Conservation (phyloP, 1,140 invertebrate genomes). For the Tenebrio molitor region DNA sequence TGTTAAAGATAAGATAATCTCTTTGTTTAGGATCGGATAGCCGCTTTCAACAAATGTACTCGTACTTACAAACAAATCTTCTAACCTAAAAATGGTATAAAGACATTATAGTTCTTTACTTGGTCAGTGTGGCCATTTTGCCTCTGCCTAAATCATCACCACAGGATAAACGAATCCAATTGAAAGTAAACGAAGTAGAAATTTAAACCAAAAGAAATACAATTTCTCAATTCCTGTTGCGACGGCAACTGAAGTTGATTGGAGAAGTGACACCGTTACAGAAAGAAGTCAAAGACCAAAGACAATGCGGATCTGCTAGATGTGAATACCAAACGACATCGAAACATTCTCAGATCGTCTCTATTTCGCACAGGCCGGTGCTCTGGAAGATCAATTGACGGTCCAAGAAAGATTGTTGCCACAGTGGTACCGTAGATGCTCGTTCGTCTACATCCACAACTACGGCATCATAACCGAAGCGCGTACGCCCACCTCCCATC, state of each 20-base stretch:
- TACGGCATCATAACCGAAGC: conserved; percentile 91
- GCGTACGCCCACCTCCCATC: conserved; percentile 72
- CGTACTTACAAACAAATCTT: too few species aligned
- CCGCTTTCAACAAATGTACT: too few species aligned
- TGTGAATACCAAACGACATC: conserved; percentile 55
- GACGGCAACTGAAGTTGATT: conserved; percentile 45
- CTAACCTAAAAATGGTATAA: too few species aligned
- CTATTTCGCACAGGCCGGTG: conserved; percentile 78
- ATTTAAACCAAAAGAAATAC: conserved; percentile 24
- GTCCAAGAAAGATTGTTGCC: conserved; percentile 89
- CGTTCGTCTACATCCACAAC: conserved; percentile 90
- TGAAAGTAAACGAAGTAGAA: conserved; percentile 75
- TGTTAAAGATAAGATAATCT: too few species aligned
- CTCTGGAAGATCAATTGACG: conserved; percentile 95
- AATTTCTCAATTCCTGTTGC: conserved; percentile 68
- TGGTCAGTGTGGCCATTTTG: background rate
- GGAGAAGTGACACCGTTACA: conserved; percentile 72
- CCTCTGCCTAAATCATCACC: conserved; percentile 58
- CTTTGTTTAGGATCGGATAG: too few species aligned
- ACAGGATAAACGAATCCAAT: conserved; percentile 80
- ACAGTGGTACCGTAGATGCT: conserved; percentile 94
- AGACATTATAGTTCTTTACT: too few species aligned
- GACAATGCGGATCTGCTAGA: conserved; percentile 70
- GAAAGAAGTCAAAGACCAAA: conserved; percentile 57
- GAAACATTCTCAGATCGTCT: background rate